Conservation (phyloP, 1,140 invertebrate species). For the Acromyrmex echinatior region DNA sequence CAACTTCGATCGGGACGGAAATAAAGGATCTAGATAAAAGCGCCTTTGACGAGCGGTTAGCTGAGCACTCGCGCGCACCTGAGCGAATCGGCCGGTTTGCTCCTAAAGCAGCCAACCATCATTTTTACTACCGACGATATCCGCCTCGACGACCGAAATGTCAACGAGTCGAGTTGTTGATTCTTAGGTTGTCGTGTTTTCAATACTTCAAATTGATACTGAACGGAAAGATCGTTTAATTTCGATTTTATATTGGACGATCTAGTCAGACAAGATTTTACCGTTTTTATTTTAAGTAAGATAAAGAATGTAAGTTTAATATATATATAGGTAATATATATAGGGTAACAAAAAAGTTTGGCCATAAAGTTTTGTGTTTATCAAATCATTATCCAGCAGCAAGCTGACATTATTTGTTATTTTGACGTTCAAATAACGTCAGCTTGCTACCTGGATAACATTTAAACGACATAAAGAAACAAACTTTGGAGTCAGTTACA, state of each 20-base stretch:
- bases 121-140: slow-evolving; percentile 57
- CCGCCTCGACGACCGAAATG: slow-evolving; percentile 3
- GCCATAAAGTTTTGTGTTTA: no score
- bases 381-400: no score
- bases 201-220: neutral
- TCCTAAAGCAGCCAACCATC: slow-evolving; percentile 43
- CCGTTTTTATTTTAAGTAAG: neutral
- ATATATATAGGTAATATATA: neutral
- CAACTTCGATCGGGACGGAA: slow-evolving; percentile 69
- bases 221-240: slow-evolving; percentile 30
- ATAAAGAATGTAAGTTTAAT: neutral
- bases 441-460: no score
- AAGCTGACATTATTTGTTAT: no score
- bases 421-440: no score
- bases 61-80: slow-evolving; percentile 11
- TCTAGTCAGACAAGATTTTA: slow-evolving; percentile 3
- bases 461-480: no score
- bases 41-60: slow-evolving; percentile 59
- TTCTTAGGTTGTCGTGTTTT: slow-evolving; percentile 4
- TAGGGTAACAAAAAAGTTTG: neutral
- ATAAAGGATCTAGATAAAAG: slow-evolving; percentile 73
- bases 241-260: slow-evolving; percentile 25
- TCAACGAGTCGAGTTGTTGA: slow-evolving; percentile 25
- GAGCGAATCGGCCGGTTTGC: slow-evolving; percentile 42
- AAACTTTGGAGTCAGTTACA: no score